Evolutionary conservation across 2,797 vertebrate species (phyloP).

Genomic region (Rhodeus uyekii): DNA sequence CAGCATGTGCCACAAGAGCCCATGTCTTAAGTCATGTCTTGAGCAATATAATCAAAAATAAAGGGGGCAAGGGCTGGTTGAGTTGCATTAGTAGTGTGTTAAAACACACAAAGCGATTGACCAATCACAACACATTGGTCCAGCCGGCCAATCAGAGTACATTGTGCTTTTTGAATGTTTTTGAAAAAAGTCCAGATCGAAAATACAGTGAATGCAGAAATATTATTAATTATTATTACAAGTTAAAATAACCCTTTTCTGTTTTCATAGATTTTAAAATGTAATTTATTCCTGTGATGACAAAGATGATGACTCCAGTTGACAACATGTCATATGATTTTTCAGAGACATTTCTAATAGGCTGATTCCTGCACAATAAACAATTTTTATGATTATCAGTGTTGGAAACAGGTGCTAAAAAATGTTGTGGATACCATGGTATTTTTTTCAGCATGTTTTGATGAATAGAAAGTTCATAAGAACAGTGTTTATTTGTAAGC

Average conservation of each 20-base stretch:
- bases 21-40: not conserved
- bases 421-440: too few relatives aligned
- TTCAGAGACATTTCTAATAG: not conserved
- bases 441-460: too few relatives aligned
- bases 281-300: too few relatives aligned
- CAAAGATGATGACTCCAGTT: not conserved
- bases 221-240: too few relatives aligned
- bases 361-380: not conserved
- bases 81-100: too few relatives aligned
- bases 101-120: accelerated
- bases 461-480: not conserved
- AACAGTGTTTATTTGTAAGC: not conserved
- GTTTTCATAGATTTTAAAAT: too few relatives aligned
- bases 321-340: not conserved
- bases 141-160: not conserved
- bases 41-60: not conserved
- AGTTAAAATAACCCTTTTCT: too few relatives aligned
- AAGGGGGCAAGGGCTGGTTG: too few relatives aligned
- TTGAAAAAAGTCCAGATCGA: not conserved
- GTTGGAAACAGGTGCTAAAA: too few relatives aligned
- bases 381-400: too few relatives aligned
- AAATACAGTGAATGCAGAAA: not conserved
- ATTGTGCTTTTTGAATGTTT: not conserved
- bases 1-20: not conserved
- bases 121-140: too few relatives aligned